phyloP scores from a whole-genome alignment of 2,888 invertebrate species.

The Drosophila aldrichi region DNA sequence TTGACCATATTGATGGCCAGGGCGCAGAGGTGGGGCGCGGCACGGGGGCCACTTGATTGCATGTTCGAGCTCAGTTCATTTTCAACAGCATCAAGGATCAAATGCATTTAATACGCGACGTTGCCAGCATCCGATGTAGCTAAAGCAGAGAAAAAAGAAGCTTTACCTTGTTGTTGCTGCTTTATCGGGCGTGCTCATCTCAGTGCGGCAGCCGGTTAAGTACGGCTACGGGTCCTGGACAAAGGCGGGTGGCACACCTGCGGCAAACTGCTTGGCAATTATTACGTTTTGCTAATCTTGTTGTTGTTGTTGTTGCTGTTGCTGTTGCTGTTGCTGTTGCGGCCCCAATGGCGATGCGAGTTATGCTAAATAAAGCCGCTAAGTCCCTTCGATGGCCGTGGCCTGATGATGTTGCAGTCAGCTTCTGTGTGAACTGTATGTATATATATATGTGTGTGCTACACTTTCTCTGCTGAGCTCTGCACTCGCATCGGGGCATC shows the following conservation, averaged over 20 bases:
- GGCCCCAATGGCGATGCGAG: slow-evolving; percentile 59
- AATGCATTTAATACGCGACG: slow-evolving; percentile 80
- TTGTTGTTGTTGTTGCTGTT: slow-evolving; percentile 38
- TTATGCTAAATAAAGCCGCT: slow-evolving; percentile 60
- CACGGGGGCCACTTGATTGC: slow-evolving; percentile 73
- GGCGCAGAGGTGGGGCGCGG: slow-evolving; percentile 21
- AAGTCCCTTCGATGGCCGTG: slow-evolving; percentile 49
- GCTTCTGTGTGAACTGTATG: slow-evolving; percentile 68
- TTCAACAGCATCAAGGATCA: slow-evolving; percentile 82
- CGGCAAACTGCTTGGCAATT: slow-evolving; percentile 81
- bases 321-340: slow-evolving; percentile 29
- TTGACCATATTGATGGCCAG: slow-evolving; percentile 67
- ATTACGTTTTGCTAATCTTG: slow-evolving; percentile 68
- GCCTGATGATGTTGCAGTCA: slow-evolving; percentile 76
- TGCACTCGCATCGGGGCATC: slow-evolving; percentile 70
- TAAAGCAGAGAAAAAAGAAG: slow-evolving; percentile 23
- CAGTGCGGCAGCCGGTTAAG: slow-evolving; percentile 63
- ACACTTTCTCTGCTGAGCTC: slow-evolving; percentile 64
- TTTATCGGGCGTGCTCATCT: slow-evolving; percentile 79
- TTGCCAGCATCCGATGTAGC: slow-evolving; percentile 64
- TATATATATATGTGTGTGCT: slow-evolving; percentile 52
- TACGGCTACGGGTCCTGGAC: slow-evolving; percentile 47
- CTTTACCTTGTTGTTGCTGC: slow-evolving; percentile 51
- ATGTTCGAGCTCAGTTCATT: slow-evolving; percentile 82
- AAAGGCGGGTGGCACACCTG: slow-evolving; percentile 77